Evolutionary conservation across 1,140 invertebrate species (phyloP).

Genomic region (Drosophila rufa): DNA sequence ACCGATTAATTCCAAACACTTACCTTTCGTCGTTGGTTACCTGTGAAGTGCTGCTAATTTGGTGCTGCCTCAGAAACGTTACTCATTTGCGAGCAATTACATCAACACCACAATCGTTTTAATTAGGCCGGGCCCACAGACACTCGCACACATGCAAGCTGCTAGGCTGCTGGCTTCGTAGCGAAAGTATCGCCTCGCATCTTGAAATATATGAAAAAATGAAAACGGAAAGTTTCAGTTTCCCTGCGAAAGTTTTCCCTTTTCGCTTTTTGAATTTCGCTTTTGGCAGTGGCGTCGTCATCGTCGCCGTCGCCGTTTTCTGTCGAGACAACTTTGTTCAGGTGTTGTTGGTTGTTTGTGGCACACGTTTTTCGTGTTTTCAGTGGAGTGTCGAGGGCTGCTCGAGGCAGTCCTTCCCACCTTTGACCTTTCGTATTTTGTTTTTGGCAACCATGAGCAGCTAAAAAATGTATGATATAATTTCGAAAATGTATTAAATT

Average conservation of each 20-base stretch:
- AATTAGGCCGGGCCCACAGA: slow-evolving; percentile 36
- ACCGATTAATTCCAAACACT: slow-evolving; percentile 41
- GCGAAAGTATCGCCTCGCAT: slow-evolving; percentile 38
- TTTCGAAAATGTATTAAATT: slow-evolving; percentile 38
- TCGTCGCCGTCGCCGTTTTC: slow-evolving; percentile 37
- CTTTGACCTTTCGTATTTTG: slow-evolving; percentile 69
- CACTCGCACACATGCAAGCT: slow-evolving; percentile 11
- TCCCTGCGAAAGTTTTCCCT: slow-evolving; percentile 34
- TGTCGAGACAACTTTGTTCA: slow-evolving; percentile 69
- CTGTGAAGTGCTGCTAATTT: slow-evolving; percentile 62
- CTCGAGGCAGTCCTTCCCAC: slow-evolving; percentile 48
- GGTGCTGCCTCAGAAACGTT: slow-evolving; percentile 32
- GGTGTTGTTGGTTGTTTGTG: slow-evolving; percentile 64
- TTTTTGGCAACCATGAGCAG: slow-evolving; percentile 43
- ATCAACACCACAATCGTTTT: slow-evolving; percentile 35
- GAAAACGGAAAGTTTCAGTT: slow-evolving; percentile 48
- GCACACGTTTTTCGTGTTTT: slow-evolving; percentile 50
- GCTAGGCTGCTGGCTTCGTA: slow-evolving; percentile 12
- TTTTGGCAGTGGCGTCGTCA: slow-evolving; percentile 45
- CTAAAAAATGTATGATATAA: slow-evolving; percentile 47
- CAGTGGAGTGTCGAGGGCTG: slow-evolving; percentile 53
- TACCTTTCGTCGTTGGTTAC: slow-evolving; percentile 40
- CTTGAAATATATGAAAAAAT: slow-evolving; percentile 56
- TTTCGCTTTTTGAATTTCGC: slow-evolving; percentile 26
- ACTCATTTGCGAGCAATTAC: slow-evolving; percentile 53